Evolutionary conservation across 2,113 vertebrate species (phyloP), one percentile per base, ranked within the genome.

Genomic region (Syngnathus floridae): DNA sequence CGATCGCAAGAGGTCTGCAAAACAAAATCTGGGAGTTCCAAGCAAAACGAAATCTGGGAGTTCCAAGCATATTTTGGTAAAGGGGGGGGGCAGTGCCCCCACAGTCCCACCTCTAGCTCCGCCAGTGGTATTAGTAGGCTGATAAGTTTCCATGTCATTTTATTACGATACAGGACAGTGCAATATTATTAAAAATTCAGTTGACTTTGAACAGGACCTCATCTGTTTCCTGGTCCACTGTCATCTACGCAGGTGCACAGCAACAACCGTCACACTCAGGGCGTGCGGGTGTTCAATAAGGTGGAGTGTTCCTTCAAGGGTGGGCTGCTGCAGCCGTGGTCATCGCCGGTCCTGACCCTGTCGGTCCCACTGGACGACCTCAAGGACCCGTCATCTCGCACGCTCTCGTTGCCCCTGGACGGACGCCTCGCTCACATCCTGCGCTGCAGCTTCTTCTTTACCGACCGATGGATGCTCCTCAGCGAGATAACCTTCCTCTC

Each of bases 401-500:
- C 72, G 17, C 82, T 97, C 77, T 85, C 88, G 0, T 88, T 98
- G 5, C 90, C 92, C 0, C 85, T 98, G 58, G 87, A 88, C 0
- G 85, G 89, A 2, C 91, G 76, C 0, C 69, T 60, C 0, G 95
- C 90, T 1, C 92, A 93, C 64, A 93, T 95, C 75, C 80, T 98
- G 48, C 90, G 91, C 77, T 98, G 96, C 73, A 93, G 88, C 17
- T 97, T 97, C 82, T 87, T 88, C 84, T 98, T 98, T 12, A 79
- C 91, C 0, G 91, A 92, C 38, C 87, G 82, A 31, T 98, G 96
- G 96, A 86, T 98, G 64, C 94, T 98, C 72, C 92, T 98, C 91
- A 98, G 95, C 0, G 96, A 98, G 85, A 89, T 98, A 43, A 90
- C 92, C 70, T 98, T 98, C 80, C 64, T 88, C 63, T 94, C 94